These are phyloP conservation scores for Dipodomys merriami DNA, from an alignment of 2,113 vertebrate species.

Conservation along the genomic window DNA sequence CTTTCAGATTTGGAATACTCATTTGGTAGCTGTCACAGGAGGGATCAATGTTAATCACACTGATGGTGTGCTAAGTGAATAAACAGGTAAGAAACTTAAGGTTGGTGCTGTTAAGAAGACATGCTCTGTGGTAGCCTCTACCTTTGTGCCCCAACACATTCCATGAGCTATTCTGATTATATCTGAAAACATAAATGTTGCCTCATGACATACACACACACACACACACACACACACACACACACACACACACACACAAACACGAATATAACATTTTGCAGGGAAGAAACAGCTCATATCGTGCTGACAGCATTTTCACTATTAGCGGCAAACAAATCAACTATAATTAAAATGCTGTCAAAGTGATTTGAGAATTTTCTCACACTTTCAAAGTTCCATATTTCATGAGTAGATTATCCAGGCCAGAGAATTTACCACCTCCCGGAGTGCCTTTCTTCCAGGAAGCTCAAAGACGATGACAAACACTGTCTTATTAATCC, in stretches of 20 bases:
- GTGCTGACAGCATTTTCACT: slow-evolving; percentile 80
- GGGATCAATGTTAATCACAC: neutral
- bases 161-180: slow-evolving; percentile 64
- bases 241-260: too few relatives aligned
- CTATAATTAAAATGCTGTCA: slow-evolving; percentile 84
- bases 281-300: slow-evolving; percentile 79
- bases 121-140: neutral
- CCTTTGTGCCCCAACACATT: slow-evolving; percentile 65
- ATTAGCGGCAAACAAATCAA: slow-evolving; percentile 82
- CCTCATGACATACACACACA: slow-evolving; percentile 65
- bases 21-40: neutral
- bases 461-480: slow-evolving; percentile 77
- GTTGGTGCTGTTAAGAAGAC: neutral
- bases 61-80: neutral
- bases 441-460: slow-evolving; percentile 80
- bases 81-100: neutral
- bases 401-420: slow-evolving; percentile 78
- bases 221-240: too few relatives aligned
- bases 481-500: slow-evolving; percentile 78
- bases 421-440: slow-evolving; percentile 79
- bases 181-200: slow-evolving; percentile 77
- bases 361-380: slow-evolving; percentile 80
- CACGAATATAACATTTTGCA: slow-evolving; percentile 76
- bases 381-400: slow-evolving; percentile 79
- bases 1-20: neutral